These are phyloP conservation scores for Allolobophora icterica DNA, from an alignment of 2,888 invertebrate species.

Conservation along the genomic window DNA sequence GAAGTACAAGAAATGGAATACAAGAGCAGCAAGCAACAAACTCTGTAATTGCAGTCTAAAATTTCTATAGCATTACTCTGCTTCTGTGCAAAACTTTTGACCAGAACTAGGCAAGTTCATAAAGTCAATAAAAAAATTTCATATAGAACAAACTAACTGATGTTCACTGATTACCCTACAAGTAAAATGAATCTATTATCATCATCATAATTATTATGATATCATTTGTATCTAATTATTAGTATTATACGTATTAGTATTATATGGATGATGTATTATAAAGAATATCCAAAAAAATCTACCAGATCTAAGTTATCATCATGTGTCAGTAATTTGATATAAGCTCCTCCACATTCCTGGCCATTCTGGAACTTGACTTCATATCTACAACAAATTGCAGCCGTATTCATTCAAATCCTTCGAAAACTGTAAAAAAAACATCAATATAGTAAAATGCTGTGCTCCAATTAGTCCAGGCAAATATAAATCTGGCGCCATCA, in stretches of 20 bases:
- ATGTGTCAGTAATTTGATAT: conserved; percentile 87
- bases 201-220: too few relatives aligned
- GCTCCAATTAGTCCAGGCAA: too few relatives aligned
- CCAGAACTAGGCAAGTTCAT: not conserved
- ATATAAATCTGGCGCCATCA: too few relatives aligned
- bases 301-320: conserved; percentile 73
- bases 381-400: conserved; percentile 60
- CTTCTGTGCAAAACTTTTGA: too few relatives aligned
- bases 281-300: conserved; percentile 2
- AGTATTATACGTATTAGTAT: too few relatives aligned
- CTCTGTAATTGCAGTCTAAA: not conserved
- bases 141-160: not conserved
- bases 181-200: too few relatives aligned
- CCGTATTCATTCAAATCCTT: not conserved
- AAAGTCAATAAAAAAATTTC: not conserved
- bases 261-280: not conserved
- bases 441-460: too few relatives aligned
- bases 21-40: not conserved
- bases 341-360: conserved; percentile 97
- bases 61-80: too few relatives aligned
- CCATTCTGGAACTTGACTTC: conserved; percentile 83
- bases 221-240: too few relatives aligned
- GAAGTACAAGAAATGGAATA: not conserved
- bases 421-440: too few relatives aligned
- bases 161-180: not conserved